Evolutionary conservation across 2,888 invertebrate species (phyloP), one percentile per base, ranked within the genome.

Genomic region (Caenorhabditis macrosperma): DNA sequence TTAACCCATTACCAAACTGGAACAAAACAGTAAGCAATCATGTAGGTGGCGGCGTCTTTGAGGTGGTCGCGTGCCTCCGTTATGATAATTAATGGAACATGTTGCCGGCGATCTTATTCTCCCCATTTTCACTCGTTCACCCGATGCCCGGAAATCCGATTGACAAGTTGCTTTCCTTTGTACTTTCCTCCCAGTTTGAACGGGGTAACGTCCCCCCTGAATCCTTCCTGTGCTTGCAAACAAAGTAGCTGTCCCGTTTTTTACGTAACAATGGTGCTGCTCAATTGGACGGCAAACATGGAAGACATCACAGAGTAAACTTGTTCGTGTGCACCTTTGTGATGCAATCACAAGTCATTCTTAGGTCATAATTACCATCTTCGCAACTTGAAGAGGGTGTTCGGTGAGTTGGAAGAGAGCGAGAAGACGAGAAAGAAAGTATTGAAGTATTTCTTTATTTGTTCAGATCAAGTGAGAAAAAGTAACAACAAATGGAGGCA

Each of bases 21-120:
- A 78, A 72, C 79, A 79, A 68, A 61, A 75, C 69, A 69, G 79
- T 79, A 79, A 75, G 74, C 74, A 79, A 79, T 79, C 74, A 74
- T 61, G 79, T 74, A 74, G 79, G 74, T 75, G 69, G 79, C 79
- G 79, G 74, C 38, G 35, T 48, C 74, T 79, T 79, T 79, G 57
- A 74, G 57, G 68, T 35, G 28, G 79, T 78, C 79, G 74, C 74
- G 74, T 79, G 79, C 74, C 68, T 63, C 59, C 72, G 67, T 61
- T 61, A 61, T 41, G 72, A 78, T 77, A 77, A 77, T 77, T 77
- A 77, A 77, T 77, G 33, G 68, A 67, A 76, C 76, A 61, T 55
- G 60, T 72, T 54, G 66, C 60, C 60, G 50, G 66, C 66, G 57
- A 54, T 68, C 57, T 57, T 48, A 52, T 76, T 68, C 54, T 63